phyloP scores from a whole-genome alignment of 2,888 invertebrate species.

The Eilema depressum region DNA sequence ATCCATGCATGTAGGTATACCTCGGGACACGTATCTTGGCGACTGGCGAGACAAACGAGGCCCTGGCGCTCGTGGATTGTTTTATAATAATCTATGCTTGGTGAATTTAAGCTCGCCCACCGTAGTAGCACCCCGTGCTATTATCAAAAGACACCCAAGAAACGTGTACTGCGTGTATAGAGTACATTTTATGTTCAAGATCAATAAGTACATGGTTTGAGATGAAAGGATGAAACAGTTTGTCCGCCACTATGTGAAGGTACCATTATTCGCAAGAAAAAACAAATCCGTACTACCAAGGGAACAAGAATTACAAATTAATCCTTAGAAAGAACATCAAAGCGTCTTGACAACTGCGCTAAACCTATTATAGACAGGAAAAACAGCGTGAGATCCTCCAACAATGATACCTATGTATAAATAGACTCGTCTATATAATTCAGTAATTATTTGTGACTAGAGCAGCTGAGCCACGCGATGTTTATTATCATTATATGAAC shows the following conservation, averaged over 20 bases:
- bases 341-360: conserved; percentile 13
- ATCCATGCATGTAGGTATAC: too few relatives aligned
- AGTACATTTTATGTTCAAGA: too few relatives aligned
- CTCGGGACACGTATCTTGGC: too few relatives aligned
- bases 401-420: conserved; percentile 6
- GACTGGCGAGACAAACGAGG: too few relatives aligned
- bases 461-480: conserved; percentile 7
- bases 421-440: background rate
- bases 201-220: background rate
- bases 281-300: background rate
- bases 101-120: too few relatives aligned
- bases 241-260: too few relatives aligned
- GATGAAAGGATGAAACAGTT: background rate
- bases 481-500: background rate
- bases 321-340: conserved; percentile 14
- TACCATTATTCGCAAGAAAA: background rate
- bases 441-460: conserved; percentile 3
- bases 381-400: conserved; percentile 26
- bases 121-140: too few relatives aligned
- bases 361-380: conserved; percentile 32
- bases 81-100: too few relatives aligned
- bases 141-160: too few relatives aligned
- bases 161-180: too few relatives aligned
- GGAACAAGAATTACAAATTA: conserved; percentile 9
- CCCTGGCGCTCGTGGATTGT: too few relatives aligned